Base-by-base conservation (phyloP, 2,888 invertebrate species). In the Zhengitettix transpicula region DNA sequence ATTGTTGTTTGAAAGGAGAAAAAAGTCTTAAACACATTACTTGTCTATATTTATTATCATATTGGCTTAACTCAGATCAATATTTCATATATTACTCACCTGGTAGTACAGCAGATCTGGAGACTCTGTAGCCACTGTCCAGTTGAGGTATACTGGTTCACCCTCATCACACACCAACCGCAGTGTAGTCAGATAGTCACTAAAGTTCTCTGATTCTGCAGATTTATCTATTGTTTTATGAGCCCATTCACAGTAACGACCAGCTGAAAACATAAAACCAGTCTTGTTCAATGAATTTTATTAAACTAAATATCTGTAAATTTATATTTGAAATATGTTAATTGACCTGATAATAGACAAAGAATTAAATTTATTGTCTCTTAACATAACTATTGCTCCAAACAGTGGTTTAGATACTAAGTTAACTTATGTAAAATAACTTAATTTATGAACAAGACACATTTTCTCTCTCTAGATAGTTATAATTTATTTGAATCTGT, bases 81-180 rank as follows among this genome's bases (percentile, higher is more conserved):
- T 7, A 28, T 28, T n/a, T 12, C 40, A 7, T 44, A 3, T 9
- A 56, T 28, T 28, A 64, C 64, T 69, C 72, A 92, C 94, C 84
- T 94, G 94, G 73, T 94, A 94, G 70, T 92, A 94, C 0, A 93
- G 77, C 59, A 83, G 69, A 73, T 90, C 85, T 0, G 94, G 94
- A 0, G 93, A 89, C 70, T 90, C 85, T 66, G 81, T 75, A 0
- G 86, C 84, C 44, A 94, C 93, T 0, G 89, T 90, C 92, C 93
- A 94, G 70, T 84, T 83, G 58, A 93, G 78, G 60, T 79, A 75
- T 1, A 83, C 89, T 0, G 90, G 83, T 61, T 87, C 84, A 0
- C 90, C 90, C 1, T 81, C 78, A 42, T 83, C 82, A 68, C 93
- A 94, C 64, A 83, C 82, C 66, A 89, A 75, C 65, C 81, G 78